phyloP scores from a whole-genome alignment of 2,113 vertebrate genomes.

The Vulpes lagopus region DNA sequence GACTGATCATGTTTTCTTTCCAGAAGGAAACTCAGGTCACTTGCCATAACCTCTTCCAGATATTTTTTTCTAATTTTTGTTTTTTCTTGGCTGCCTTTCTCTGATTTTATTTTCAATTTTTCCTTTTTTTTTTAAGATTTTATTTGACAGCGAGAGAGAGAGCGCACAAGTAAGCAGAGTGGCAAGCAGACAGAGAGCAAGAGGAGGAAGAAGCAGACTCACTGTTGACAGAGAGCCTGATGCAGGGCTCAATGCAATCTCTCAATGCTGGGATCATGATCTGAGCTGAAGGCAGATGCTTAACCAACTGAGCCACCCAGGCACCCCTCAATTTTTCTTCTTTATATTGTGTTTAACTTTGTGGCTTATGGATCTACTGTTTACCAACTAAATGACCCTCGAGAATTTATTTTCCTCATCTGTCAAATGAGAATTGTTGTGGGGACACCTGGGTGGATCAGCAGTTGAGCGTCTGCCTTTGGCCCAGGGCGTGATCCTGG shows the following conservation, averaged over 20 bases:
- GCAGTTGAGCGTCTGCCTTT: no score
- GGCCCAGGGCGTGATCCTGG: no score
- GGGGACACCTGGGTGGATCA: no score
- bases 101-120: constrained; percentile 8
- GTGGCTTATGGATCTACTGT: neutral
- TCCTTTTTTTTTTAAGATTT: neutral
- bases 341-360: constrained; percentile 28
- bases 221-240: no score
- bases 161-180: no score
- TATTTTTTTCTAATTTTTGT: neutral
- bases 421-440: neutral
- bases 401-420: neutral
- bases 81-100: neutral
- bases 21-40: constrained; percentile 4
- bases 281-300: no score
- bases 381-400: neutral
- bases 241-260: no score
- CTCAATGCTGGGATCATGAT: no score
- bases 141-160: no score
- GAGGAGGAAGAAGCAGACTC: no score
- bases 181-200: no score
- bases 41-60: neutral
- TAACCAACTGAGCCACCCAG: no score
- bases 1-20: neutral
- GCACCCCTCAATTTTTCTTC: neutral